These are phyloP conservation scores for Rotaria macrura DNA, from an alignment of 2,888 invertebrate genomes.

Conservation along the genomic window DNA sequence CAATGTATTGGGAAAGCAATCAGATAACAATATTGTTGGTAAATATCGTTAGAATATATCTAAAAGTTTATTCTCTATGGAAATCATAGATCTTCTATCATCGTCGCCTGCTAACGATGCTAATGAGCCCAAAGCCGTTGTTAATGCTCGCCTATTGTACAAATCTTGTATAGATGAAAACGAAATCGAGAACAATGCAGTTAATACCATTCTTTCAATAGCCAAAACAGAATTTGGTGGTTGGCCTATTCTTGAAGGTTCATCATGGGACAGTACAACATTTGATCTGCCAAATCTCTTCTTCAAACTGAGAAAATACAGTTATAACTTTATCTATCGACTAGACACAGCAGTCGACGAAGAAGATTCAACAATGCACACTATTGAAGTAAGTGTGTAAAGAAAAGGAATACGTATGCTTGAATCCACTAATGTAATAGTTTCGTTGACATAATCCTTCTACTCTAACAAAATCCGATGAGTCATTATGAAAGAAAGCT, in stretches of 20 bases:
- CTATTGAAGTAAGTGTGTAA: constrained; percentile 15
- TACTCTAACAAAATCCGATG: no score
- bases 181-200: background rate
- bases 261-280: background rate
- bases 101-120: background rate
- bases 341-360: constrained; percentile 58
- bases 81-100: background rate
- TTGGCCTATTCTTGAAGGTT: constrained; percentile 1
- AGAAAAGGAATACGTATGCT: no score
- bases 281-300: background rate
- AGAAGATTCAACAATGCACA: constrained; percentile 61
- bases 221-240: constrained; percentile 26
- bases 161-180: constrained; percentile 27
- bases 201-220: background rate
- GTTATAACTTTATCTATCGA: constrained; percentile 15
- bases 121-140: background rate
- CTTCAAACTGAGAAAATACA: constrained; percentile 8
- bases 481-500: no score
- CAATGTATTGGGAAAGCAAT: constrained; percentile 21
- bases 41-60: no score
- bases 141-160: constrained; percentile 25
- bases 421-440: no score
- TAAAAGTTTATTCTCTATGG: background rate
- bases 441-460: no score
- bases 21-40: constrained; percentile 17